Base-by-base conservation (phyloP, 2,113 vertebrate species). In the Chelonoidis abingdonii region DNA sequence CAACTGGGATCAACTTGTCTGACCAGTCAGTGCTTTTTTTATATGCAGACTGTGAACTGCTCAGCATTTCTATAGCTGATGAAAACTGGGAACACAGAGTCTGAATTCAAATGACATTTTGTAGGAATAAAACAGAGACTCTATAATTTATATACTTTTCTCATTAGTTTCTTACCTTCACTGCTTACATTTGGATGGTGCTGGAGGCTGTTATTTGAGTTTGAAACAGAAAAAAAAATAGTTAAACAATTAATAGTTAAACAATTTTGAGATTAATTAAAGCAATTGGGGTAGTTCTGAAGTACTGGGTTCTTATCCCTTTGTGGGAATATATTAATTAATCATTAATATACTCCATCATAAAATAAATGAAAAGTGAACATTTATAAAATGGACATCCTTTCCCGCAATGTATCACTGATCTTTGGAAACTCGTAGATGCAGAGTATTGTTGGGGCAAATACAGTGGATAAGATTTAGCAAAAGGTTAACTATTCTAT, bases 71-170 rank as follows among this genome's bases (percentile, higher is more conserved):
- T 95, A 14, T 47, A 83, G 50, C 50, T 65, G 89, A 52, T 22
- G 50, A 95, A 94, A 47, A 44, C 14, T 2, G 2, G 76, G 14
- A 62, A 19, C 11, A n/a, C 25, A 91, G 92, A 94, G 31, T 16
- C 44, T 84, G 25, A 81, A 93, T 6, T 89, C 44, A 93, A 93
- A 90, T 17, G 10, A 59, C 10, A 92, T 62, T 87, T 65, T 72
- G 31, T 38, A 79, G 83, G 93, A 95, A 94, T 84, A 31, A 96
- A 92, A 78, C 83, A 12, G 7, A 80, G 4, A 80, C 24, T 93
- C 27, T 50, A 21, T 44, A 9, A 75, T 27, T 80, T 75, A 29
- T 79, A 47, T 25, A n/a, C 83, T 79, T 89, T 96, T 27, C 7
- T 10, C 38, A 22, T 88, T 57, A 56, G 24, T 41, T 93, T 86